Evolutionary conservation across 2,888 invertebrate genomes (phyloP).

Genomic region (Macrosiphum euphorbiae): DNA sequence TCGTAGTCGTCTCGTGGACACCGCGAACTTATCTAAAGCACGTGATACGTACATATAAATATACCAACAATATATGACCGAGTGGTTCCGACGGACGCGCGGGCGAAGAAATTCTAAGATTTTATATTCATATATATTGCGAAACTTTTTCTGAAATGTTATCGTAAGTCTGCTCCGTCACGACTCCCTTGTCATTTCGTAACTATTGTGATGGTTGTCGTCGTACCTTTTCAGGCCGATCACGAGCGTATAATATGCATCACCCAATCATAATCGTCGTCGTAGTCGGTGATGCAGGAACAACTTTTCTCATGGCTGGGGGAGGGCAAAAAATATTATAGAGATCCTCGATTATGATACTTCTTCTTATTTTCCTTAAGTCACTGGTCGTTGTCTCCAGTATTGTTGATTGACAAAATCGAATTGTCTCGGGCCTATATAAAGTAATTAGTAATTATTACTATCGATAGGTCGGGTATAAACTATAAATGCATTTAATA

Average conservation of each 20-base stretch:
- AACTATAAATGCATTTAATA: too few relatives aligned
- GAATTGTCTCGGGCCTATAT: too few relatives aligned
- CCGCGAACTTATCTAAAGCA: not conserved
- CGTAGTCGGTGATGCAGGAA: not conserved
- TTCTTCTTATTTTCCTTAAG: too few relatives aligned
- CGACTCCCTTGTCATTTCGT: not conserved
- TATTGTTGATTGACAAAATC: too few relatives aligned
- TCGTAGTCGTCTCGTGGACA: not conserved
- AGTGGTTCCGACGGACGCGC: not conserved
- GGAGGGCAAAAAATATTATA: not conserved
- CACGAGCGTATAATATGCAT: not conserved
- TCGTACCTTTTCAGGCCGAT: not conserved
- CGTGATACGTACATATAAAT: not conserved
- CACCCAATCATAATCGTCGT: not conserved
- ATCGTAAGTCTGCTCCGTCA: not conserved
- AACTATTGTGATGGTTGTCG: not conserved
- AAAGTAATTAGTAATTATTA: too few relatives aligned
- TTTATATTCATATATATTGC: not conserved
- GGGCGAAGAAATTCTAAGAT: not conserved
- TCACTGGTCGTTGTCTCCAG: too few relatives aligned
- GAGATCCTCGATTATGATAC: not conserved
- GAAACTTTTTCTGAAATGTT: not conserved
- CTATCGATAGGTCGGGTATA: too few relatives aligned
- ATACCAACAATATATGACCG: not conserved
- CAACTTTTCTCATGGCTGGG: not conserved